Evolutionary conservation across 2,888 invertebrate species (phyloP), one percentile per base, ranked within the genome.

Genomic region (Cremastobaeus sp.): DNA sequence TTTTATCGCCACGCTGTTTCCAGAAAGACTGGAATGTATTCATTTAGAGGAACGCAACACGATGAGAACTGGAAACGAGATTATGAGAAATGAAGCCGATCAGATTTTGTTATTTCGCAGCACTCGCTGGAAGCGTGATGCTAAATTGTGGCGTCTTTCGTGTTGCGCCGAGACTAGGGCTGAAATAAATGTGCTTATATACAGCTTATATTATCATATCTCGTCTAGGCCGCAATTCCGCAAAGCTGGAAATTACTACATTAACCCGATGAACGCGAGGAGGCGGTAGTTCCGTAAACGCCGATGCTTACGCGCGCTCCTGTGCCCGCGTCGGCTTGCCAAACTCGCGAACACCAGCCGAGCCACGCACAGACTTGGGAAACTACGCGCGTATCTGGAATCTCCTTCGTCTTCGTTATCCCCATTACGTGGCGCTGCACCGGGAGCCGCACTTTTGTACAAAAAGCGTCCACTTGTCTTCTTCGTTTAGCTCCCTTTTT

Each of bases 391-490:
- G 69, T 60, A 48, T 65, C 75, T 28, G 52, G 59, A 62, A 64
- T 71, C 80, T 80, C 78, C 76, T 82, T 65, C 78, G 78, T 82
- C 82, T 81, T 82, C 81, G 80, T 82, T 82, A 82, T 78, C 78
- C 79, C 76, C 76, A 78, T 81, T 81, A 79, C 75, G 74, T 77
- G 76, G 59, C 74, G 68, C 69, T 68, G 77, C 69, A 52, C 64
- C 66, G 64, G 65, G 65, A 72, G 66, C 72, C 74, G 65, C 74
- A 81, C 81, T 79, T 80, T 80, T 79, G 62, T 80, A 77, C 43
- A 57, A 47, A 52, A 30, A 34, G 68, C 37, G 39, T 64, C 60
- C 60, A 55, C 54, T 21, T 34, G 45, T 55, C 54, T 57, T 37
- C 64, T 64, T 43, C 54, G 32, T 54, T 59, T 21, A n/a, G n/a